Evolutionary conservation across 2,888 invertebrate species (phyloP).

Genomic region (Cheiracanthium punctorium): DNA sequence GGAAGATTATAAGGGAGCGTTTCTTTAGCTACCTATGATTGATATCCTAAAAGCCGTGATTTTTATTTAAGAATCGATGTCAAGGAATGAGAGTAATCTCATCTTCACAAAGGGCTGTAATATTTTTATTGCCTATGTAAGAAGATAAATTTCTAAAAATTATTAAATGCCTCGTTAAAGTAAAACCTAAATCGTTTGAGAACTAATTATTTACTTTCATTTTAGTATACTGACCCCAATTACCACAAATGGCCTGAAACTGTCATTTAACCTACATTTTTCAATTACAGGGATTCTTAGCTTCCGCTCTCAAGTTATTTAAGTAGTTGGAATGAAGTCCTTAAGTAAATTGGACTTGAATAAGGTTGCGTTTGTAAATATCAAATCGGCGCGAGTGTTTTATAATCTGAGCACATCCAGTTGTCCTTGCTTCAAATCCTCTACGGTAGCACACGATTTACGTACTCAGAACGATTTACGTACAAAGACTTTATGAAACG

Average conservation of each 20-base stretch:
- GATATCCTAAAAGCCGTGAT: no score
- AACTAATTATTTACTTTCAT: slow-evolving; percentile 24
- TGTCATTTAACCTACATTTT: slow-evolving; percentile 60
- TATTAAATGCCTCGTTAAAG: no score
- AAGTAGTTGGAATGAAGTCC: slow-evolving; percentile 48
- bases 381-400: slow-evolving; percentile 34
- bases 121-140: no score
- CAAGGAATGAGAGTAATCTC: no score
- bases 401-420: neutral
- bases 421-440: neutral
- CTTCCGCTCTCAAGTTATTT: slow-evolving; percentile 62
- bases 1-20: no score
- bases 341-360: slow-evolving; percentile 37
- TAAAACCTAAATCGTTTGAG: neutral
- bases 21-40: no score
- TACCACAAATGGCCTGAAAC: slow-evolving; percentile 49
- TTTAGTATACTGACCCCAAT: slow-evolving; percentile 34
- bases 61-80: no score
- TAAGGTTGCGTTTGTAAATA: slow-evolving; percentile 33
- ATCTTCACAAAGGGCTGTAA: no score
- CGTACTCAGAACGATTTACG: no score
- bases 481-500: no score
- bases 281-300: slow-evolving; percentile 50
- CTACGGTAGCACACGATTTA: no score
- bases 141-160: no score